Percentiles rank a stretch among this genome's conserved stretches.
These are phyloP conservation scores for Helostoma temminkii DNA, from an alignment of 2,797 vertebrate genomes.

Conservation along the genomic window DNA sequence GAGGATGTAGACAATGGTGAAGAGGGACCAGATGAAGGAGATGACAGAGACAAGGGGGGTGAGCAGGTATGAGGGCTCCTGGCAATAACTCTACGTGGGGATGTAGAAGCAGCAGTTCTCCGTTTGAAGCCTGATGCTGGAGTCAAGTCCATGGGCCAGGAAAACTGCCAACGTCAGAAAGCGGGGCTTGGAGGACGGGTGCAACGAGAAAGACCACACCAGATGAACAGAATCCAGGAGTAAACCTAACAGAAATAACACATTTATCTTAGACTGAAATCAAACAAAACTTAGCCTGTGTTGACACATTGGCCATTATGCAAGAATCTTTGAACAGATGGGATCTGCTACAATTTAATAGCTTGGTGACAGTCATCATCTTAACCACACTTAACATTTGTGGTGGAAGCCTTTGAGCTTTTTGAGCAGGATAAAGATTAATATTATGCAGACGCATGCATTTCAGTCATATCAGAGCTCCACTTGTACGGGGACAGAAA, in stretches of 20 bases:
- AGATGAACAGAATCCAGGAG: conserved; percentile 27
- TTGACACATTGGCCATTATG: too few species aligned
- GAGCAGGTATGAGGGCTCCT: conserved; percentile 76
- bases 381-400: too few species aligned
- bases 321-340: too few species aligned
- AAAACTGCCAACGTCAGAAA: conserved; percentile 32
- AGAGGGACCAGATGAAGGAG: conserved; percentile 77
- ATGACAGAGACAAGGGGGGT: conserved; percentile 75
- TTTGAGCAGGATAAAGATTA: too few species aligned
- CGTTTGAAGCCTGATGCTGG: conserved; percentile 72
- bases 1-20: conserved; percentile 79
- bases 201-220: conserved; percentile 21
- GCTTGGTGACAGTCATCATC: too few species aligned
- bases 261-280: not conserved
- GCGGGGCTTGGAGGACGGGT: conserved; percentile 8
- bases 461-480: too few species aligned
- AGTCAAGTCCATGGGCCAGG: conserved; percentile 72
- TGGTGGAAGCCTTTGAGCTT: too few species aligned
- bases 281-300: too few species aligned
- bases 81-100: conserved; percentile 54
- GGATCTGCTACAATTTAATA: too few species aligned
- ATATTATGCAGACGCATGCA: too few species aligned
- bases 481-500: too few species aligned
- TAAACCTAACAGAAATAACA: conserved; percentile 59
- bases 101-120: conserved; percentile 68